Base-by-base conservation (phyloP, 2,113 vertebrate genomes). In the Tyto alba region DNA sequence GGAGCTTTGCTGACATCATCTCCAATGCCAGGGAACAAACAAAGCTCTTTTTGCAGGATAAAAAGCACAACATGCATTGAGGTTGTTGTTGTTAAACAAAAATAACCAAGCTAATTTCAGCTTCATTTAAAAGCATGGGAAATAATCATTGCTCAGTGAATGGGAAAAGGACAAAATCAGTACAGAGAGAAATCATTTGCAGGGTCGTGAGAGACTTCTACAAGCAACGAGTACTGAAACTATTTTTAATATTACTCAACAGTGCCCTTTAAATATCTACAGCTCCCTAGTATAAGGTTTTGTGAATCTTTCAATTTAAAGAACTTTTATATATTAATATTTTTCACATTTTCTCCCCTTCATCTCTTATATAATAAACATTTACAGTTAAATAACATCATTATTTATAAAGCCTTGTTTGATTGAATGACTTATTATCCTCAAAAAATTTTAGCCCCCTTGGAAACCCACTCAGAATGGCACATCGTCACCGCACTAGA, bases 31-130 rank as follows among this genome's bases (percentile, higher is more conserved):
- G 91, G 90, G 93, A 97, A 97, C 93, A 97, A 97, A 96, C 89
- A 96, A 97, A 96, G 95, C 94, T 95, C 92, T 93, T 95, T 94
- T 73, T 92, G 71, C 85, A 60, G 94, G 80, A 96, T 96, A 97
- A 97, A 96, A 96, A 96, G 93, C 96, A 95, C 71, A 85, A 97
- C 93, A 96, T 93, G 93, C 88, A 97, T 93, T 55, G 96, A 96
- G 92, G 91, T 95, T 94, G 93, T 95, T 95, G 95, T 96, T 97
- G 95, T 96, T 97, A 97, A 97, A 97, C 95, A 97, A 97, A 97
- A 97, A 97, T 97, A 97, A 97, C 96, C 94, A 96, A 89, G 96
- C 96, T 97, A 97, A 97, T 97, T 97, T 97, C 95, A 96, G 95
- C 92, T 92, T 95, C 88, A 85, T 96, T 96, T 97, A 97, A 97